Evolutionary conservation across 2,797 vertebrate genomes (phyloP), one percentile per base, ranked within the genome.

Genomic region (Leucoraja ocellata): DNA sequence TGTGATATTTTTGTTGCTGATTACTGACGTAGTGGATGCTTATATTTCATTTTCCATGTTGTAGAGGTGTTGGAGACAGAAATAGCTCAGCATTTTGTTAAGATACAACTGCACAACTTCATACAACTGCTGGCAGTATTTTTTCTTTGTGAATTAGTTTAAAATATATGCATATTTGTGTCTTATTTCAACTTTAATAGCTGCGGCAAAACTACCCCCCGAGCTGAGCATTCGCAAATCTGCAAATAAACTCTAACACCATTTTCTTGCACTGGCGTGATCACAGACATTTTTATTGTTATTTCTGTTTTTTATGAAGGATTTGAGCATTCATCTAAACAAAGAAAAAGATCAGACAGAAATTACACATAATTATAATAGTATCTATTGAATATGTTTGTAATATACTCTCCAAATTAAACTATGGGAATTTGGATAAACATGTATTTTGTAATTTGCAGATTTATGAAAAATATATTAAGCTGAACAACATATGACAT

Each of bases 321-420:
- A 92, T 74, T 23, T 74, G 23, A 88, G n/a, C 61, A 68, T 36
- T 74, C n/a, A 68, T n/a, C 84, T 88, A 68, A 88, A 88, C 11
- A 23, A 77, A 78, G 65, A 88, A 88, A 16, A 65, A 68, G 36
- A 18, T 36, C 16, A 88, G n/a, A 32, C 83, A 65, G 58, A 8
- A 32, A 84, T 7, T 18, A n/a, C 18, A 63, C 61, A 68, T 63
- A 63, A 63, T 28, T 61, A n/a, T 61, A 86, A 65, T 61, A 65
- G 18, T 21, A 68, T 10, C 63, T 21, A 36, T 68, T 88, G 14
- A 65, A 88, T 65, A 18, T 32, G 13, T 32, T 86, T 28, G 1
- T 61, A 63, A 83, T 32, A 68, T 65, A 6, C 61, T 14, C 61
- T 65, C 14, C n/a, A 88, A 18, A 9, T 88, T 88, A 88, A 65